Evolutionary conservation across 2,888 invertebrate genomes (phyloP), one percentile per base, ranked within the genome.

Genomic region (Antheraea yamamai): DNA sequence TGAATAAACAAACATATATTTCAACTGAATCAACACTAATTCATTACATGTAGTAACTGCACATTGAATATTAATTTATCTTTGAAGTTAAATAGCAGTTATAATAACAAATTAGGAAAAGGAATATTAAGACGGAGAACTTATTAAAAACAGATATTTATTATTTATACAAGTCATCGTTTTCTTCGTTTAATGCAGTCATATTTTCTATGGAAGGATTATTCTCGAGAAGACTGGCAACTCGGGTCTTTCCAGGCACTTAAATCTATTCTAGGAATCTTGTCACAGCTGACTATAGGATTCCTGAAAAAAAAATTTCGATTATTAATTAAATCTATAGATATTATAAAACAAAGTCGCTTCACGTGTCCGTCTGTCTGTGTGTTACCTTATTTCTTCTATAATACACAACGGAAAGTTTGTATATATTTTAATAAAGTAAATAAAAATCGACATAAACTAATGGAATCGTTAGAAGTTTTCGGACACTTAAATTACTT

Each of bases 271-370:
- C 14, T 55, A 0, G 26, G 52, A 35, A 76, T 71, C 3, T 75
- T 64, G 6, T 23, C 51, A 64, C 76, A 76, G 71, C 64, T 66
- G 16, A 73, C 66, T 64, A 76, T 7, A 1, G 68, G 73, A 39
- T 76, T 76, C 10, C 76, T 76, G 72, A 3, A 73, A 75, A 47
- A 6, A 35, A 18, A 18, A 7, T 16, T 16, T 35, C 4, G 35
- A 68, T 39, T 68, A 64, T 68, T 18, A 61, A 61, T 23, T 8
- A 61, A 10, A 61, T 61, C n/a, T n/a, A 12, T 12, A 47, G 1
- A 47, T 12, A 47, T 47, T 47, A 7, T 47, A 47, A 47, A 18
- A 52, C 18, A 7, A 20, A 20, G 20, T 18, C 7, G 55, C 20
- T 18, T 55, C 4, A 7, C 20, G 4, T 55, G 20, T 55, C 20